Conservation (phyloP, 2,113 vertebrate species). For the Lethenteron reissneri region DNA sequence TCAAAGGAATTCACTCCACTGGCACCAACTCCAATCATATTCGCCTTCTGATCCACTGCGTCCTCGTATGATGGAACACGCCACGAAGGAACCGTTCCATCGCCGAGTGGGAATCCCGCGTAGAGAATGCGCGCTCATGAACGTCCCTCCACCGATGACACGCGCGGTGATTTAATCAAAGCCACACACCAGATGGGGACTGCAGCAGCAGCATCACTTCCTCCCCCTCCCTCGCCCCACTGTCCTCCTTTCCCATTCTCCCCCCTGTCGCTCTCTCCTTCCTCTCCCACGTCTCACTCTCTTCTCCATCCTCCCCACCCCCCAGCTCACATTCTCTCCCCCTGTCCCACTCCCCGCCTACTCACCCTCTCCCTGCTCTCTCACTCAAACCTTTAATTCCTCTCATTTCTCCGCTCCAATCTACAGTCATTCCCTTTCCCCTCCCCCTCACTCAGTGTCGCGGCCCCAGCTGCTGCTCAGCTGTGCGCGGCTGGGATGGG, state of each 20-base stretch:
- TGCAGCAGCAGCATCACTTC: slow-evolving; percentile 14
- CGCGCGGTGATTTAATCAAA: not conserved
- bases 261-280: slow-evolving; percentile 7
- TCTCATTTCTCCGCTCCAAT: slow-evolving; percentile 14
- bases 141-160: not conserved
- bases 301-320: not conserved
- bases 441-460: accelerated
- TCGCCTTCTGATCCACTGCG: not conserved
- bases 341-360: slow-evolving; percentile 14
- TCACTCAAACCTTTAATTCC: slow-evolving; percentile 11
- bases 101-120: not conserved
- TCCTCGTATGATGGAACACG: not conserved
- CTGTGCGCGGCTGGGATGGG: not conserved
- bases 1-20: not conserved
- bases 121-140: not conserved
- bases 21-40: not conserved
- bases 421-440: not conserved
- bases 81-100: not conserved
- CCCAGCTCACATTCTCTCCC: slow-evolving; percentile 11
- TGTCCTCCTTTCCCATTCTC: slow-evolving; percentile 2
- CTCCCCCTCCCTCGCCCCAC: slow-evolving; percentile 13
- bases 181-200: not conserved
- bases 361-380: slow-evolving; percentile 13
- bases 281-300: slow-evolving; percentile 10
- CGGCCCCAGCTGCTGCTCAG: not conserved